Evolutionary conservation across 53 echinoderm and acorn worm genomes (phyloP), one percentile per base, ranked within the genome.

Genomic region (Holothuria leucospilota): DNA sequence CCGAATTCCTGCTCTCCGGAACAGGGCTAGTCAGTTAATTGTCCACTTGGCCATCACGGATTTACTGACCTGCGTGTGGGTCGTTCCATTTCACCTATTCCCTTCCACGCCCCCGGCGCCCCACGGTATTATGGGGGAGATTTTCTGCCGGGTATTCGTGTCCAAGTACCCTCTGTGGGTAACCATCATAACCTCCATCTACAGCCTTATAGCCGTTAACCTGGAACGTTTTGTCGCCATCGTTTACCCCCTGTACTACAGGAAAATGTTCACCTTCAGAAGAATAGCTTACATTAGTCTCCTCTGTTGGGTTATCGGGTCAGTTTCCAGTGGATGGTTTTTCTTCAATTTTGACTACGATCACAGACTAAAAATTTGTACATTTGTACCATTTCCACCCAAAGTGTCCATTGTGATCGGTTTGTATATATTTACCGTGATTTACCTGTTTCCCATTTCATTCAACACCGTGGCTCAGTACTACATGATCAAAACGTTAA

Each of bases 141-240:
- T 94, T n/a, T 70, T 92, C 61, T 96, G 96, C 81, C 92, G 92
- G 1, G 34, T 96, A 15, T 94, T 94, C 81, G 69, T 90, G 63
- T 94, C 94, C 28, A 96, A 96, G 83, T 94, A 92, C 80, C 78
- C 92, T 6, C 82, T 96, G 26, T 96, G 96, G 96, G 86, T 89
- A n/a, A 92, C 94, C 39, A 86, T 94, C 16, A 82, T 96, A 25
- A 89, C 94, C 20, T 96, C 96, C 0, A 90, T 89, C 56, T 96
- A 90, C 85, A 92, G 94, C 60, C 87, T 96, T 29, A 60, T 94
- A 14, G 77, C 89, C 20, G 89, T 96, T 49, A 94, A 92, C 16
- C 71, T 90, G 81, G 96, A 96, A 88, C 90, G 96, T n/a, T 96
- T 87, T 72, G 82, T 94, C 51, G 96, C 96, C 63, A 86, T 96